These are phyloP conservation scores for Seriola rivoliana DNA, from an alignment of 2,113 vertebrate species.

Conservation along the genomic window DNA sequence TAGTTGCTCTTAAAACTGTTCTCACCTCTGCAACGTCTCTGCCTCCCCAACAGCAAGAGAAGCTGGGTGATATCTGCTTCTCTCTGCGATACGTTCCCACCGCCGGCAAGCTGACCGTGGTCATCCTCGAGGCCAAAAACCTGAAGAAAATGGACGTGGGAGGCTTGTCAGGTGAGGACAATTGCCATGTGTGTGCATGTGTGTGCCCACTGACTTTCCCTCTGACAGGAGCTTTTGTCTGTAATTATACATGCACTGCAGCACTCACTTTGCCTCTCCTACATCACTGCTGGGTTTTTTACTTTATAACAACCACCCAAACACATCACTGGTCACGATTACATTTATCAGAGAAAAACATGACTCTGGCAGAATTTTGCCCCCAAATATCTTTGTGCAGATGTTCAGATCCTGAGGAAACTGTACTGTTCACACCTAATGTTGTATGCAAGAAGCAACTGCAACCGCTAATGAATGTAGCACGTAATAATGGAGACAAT, in stretches of 20 bases:
- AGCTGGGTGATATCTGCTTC: slow-evolving; percentile 98
- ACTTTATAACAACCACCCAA: slow-evolving; percentile 11
- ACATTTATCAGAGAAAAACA: not conserved
- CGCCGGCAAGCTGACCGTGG: slow-evolving; percentile 97
- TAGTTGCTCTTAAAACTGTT: slow-evolving; percentile 7
- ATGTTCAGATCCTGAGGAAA: not conserved
- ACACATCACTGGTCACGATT: slow-evolving; percentile 14
- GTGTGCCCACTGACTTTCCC: slow-evolving; percentile 29
- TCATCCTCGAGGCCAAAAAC: slow-evolving; percentile 98
- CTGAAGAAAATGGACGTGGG: slow-evolving; percentile 99
- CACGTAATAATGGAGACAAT: slow-evolving; percentile 12
- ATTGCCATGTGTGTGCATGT: slow-evolving; percentile 22
- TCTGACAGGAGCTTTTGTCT: slow-evolving; percentile 57
- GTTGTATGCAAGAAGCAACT: not conserved
- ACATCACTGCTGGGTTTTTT: not conserved
- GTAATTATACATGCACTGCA: slow-evolving; percentile 58
- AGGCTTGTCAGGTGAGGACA: slow-evolving; percentile 93
- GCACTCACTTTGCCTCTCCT: slow-evolving; percentile 26
- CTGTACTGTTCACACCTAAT: not conserved
- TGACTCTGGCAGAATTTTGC: not conserved
- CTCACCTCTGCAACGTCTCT: slow-evolving; percentile 35
- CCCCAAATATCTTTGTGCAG: not conserved
- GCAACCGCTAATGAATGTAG: not conserved
- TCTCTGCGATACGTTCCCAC: slow-evolving; percentile 98
- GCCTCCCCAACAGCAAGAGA: slow-evolving; percentile 92